Conservation (phyloP, 2,888 invertebrate species). For the Gryllus longicercus region DNA sequence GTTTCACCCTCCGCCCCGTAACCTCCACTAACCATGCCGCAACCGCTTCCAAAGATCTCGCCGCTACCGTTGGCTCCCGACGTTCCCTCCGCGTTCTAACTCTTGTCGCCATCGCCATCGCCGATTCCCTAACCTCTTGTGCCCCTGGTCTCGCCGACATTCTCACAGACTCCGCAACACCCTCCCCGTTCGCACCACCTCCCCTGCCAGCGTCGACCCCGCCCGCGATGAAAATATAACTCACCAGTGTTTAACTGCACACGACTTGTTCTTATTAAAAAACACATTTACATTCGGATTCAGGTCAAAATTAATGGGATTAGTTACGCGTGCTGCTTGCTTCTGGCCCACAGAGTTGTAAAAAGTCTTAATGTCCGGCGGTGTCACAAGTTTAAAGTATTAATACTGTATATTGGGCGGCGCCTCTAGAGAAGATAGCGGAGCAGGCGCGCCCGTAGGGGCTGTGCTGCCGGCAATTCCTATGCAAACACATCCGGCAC, state of each 20-base stretch:
- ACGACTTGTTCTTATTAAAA: slow-evolving; percentile 21
- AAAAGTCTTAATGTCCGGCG: slow-evolving; percentile 22
- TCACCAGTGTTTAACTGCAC: slow-evolving; percentile 17
- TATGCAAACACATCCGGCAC: slow-evolving; percentile 17
- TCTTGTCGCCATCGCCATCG: no score
- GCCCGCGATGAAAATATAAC: neutral
- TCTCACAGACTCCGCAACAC: no score
- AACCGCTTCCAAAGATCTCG: no score
- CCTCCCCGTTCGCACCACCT: no score
- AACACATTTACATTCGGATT: slow-evolving; percentile 22
- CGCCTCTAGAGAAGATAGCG: slow-evolving; percentile 1
- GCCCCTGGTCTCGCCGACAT: no score
- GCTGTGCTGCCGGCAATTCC: slow-evolving; percentile 6
- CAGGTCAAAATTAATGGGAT: slow-evolving; percentile 22
- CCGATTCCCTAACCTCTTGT: no score
- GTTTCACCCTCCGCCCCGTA: no score
- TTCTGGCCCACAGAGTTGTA: slow-evolving; percentile 12
- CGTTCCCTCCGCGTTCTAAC: no score
- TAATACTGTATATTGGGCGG: slow-evolving; percentile 17
- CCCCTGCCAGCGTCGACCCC: no score
- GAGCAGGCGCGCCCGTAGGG: neutral
- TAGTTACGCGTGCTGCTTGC: slow-evolving; percentile 21
- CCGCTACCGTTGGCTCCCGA: no score
- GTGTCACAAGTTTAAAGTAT: slow-evolving; percentile 22
- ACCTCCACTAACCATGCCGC: no score